phyloP scores from a whole-genome alignment of 2,797 vertebrate genomes.

The Manis crassicaudata region DNA sequence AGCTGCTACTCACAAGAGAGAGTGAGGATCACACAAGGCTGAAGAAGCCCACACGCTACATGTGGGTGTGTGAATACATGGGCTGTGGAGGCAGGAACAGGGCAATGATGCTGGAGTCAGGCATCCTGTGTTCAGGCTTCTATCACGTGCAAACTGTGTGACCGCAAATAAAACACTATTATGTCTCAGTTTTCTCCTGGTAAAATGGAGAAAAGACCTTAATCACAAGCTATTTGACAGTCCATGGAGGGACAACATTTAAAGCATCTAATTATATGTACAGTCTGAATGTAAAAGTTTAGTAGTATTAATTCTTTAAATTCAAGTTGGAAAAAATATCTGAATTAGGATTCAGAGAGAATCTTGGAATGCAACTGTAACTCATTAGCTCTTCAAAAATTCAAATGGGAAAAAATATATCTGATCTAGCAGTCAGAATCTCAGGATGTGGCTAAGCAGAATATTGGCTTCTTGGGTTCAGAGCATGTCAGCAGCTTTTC shows the following conservation, averaged over 20 bases:
- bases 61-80: fast-evolving
- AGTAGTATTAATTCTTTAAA: neutral
- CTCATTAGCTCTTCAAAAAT: neutral
- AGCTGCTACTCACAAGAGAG: neutral
- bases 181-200: neutral
- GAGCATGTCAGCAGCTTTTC: neutral
- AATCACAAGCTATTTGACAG: neutral
- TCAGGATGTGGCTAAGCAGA: neutral
- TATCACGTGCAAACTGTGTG: neutral
- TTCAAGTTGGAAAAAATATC: neutral
- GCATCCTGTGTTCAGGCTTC: fast-evolving
- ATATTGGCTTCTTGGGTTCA: neutral
- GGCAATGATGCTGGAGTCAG: fast-evolving
- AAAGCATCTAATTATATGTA: neutral
- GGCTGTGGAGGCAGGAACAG: neutral
- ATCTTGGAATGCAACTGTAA: neutral
- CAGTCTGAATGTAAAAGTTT: neutral
- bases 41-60: fast-evolving
- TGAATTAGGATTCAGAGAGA: neutral
- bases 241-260: neutral
- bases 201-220: neutral
- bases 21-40: neutral
- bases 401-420: neutral
- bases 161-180: neutral
- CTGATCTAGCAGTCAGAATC: neutral